Conservation (phyloP, 1,140 invertebrate species). For the Pentalonia nigronervosa region DNA sequence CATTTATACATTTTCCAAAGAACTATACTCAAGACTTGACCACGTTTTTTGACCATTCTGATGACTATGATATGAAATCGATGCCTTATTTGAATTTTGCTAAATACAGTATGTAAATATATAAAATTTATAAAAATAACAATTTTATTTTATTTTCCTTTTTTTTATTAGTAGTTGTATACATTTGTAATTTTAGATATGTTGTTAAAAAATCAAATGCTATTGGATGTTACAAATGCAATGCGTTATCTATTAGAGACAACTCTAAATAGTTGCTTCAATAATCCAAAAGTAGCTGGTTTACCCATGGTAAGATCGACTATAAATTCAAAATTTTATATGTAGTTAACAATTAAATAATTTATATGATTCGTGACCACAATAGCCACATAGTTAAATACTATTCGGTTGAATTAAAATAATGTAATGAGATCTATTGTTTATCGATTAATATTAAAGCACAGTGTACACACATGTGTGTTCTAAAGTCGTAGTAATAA, state of each 20-base stretch:
- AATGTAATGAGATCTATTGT: too few relatives aligned
- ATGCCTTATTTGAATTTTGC: not conserved
- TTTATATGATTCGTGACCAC: too few relatives aligned
- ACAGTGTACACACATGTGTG: too few relatives aligned
- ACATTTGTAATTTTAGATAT: not conserved
- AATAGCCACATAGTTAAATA: too few relatives aligned
- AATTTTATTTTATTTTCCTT: not conserved
- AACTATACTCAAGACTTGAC: not conserved
- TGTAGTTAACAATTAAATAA: too few relatives aligned
- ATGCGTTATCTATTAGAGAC: not conserved
- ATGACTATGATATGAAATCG: not conserved
- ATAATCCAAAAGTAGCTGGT: not conserved
- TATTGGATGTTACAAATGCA: not conserved
- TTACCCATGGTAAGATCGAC: not conserved
- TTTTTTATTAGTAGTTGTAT: not conserved
- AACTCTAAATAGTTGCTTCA: not conserved
- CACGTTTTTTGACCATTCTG: not conserved
- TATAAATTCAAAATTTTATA: too few relatives aligned
- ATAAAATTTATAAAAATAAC: not conserved
- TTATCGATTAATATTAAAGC: too few relatives aligned
- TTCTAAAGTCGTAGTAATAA: too few relatives aligned
- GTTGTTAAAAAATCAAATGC: constrained; percentile 6
- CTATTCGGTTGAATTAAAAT: too few relatives aligned
- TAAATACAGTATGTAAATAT: not conserved
- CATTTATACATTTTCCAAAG: constrained; percentile 30